Evolutionary conservation across 2,797 vertebrate genomes (phyloP).

Genomic region (Smutsia gigantea): DNA sequence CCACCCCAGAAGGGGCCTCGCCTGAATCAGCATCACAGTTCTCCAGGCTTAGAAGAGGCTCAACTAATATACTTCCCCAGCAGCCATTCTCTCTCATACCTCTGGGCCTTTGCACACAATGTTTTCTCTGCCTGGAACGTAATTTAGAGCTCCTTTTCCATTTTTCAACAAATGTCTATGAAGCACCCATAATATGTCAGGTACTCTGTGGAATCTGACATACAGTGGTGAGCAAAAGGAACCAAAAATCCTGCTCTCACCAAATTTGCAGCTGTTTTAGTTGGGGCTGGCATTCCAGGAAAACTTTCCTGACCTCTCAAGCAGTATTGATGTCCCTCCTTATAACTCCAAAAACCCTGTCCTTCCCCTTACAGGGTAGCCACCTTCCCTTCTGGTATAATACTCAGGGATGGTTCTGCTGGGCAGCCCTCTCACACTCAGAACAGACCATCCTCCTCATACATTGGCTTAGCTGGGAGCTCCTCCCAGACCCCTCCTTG

Average conservation of each 20-base stretch:
- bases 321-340: too few species aligned
- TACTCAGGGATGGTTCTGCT: not conserved
- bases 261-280: not conserved
- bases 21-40: not conserved
- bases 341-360: not conserved
- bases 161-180: not conserved
- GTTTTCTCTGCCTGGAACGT: not conserved
- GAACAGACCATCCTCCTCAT: not conserved
- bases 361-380: not conserved
- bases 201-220: not conserved
- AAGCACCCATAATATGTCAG: not conserved
- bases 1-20: fast-evolving
- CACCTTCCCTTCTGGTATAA: not conserved
- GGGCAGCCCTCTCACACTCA: not conserved
- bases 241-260: not conserved
- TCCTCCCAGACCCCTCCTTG: not conserved
- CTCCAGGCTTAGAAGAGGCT: not conserved
- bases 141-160: not conserved
- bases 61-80: too few species aligned
- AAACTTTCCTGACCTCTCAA: not conserved
- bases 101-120: not conserved
- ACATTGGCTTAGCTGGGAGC: not conserved
- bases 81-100: not conserved
- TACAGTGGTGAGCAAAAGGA: not conserved
- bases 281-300: not conserved